These are phyloP conservation scores for Alosa sapidissima DNA, from an alignment of 2,797 vertebrate genomes.

Conservation along the genomic window DNA sequence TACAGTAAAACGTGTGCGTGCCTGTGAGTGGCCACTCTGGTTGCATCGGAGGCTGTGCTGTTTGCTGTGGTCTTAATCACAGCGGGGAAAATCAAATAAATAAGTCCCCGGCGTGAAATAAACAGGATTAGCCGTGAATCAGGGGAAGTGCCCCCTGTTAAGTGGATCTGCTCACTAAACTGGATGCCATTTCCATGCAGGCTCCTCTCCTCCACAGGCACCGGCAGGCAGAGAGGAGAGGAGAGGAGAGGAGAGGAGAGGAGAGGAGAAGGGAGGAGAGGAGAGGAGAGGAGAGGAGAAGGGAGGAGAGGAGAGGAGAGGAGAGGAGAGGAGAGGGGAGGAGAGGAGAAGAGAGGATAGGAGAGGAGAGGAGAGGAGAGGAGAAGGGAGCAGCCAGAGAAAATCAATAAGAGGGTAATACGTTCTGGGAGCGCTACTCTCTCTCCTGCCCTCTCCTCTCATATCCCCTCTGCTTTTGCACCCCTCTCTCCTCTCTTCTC, in stretches of 20 bases:
- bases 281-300: not conserved
- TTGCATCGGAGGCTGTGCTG: too few relatives aligned
- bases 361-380: not conserved
- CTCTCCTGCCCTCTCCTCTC: slow-evolving; percentile 20
- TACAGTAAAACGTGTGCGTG: not conserved
- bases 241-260: not conserved
- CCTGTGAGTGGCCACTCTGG: not conserved
- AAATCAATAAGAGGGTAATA: slow-evolving; percentile 49
- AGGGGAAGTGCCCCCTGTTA: slow-evolving; percentile 20
- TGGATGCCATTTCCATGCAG: not conserved
- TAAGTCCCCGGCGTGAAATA: not conserved
- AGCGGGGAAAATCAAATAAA: not conserved
- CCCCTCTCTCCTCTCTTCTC: slow-evolving; percentile 31
- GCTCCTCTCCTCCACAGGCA: not conserved
- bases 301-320: not conserved
- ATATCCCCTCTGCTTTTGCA: slow-evolving; percentile 46
- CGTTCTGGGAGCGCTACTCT: slow-evolving; percentile 40
- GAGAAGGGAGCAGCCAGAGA: not conserved
- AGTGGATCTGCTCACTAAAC: slow-evolving; percentile 33
- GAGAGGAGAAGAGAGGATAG: too few relatives aligned
- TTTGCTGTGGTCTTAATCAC: slow-evolving; percentile 5
- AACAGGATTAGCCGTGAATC: slow-evolving; percentile 2
- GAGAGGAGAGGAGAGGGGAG: not conserved
- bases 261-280: not conserved
- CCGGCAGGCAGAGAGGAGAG: not conserved